Percentiles rank a stretch among this genome's conserved stretches.
These are phyloP conservation scores for Neosalanx taihuensis DNA, from an alignment of 2,797 vertebrate genomes.

Conservation along the genomic window DNA sequence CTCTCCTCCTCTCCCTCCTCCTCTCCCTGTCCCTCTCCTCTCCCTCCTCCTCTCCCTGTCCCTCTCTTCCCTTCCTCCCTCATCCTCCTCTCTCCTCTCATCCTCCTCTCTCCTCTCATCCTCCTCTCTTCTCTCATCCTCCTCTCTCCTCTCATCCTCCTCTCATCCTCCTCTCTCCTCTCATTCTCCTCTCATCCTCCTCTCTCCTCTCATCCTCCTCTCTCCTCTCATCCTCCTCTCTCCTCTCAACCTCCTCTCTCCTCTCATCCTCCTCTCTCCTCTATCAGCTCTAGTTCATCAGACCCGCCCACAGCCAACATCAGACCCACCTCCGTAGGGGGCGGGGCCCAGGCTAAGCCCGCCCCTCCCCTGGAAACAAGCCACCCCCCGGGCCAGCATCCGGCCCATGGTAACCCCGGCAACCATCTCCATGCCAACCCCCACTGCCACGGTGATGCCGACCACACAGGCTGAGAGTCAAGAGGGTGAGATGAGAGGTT, in stretches of 20 bases:
- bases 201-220: too few relatives aligned
- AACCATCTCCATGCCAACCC: slow-evolving; percentile 86
- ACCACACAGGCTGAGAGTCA: slow-evolving; percentile 94
- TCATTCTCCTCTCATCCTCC: too few relatives aligned
- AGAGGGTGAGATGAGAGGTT: slow-evolving; percentile 76
- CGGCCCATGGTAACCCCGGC: slow-evolving; percentile 86
- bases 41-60: too few relatives aligned
- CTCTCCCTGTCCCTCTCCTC: too few relatives aligned
- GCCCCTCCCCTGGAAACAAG: slow-evolving; percentile 82
- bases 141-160: background rate
- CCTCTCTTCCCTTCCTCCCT: too few relatives aligned
- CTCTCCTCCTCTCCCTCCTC: background rate
- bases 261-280: slow-evolving; percentile 37
- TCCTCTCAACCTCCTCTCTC: slow-evolving; percentile 40
- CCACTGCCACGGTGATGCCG: slow-evolving; percentile 97
- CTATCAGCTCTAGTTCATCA: slow-evolving; percentile 84
- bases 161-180: background rate
- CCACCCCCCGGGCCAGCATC: slow-evolving; percentile 94
- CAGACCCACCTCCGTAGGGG: slow-evolving; percentile 89
- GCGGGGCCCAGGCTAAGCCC: slow-evolving; percentile 83
- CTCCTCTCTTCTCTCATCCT: too few relatives aligned
- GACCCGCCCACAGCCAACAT: slow-evolving; percentile 98
- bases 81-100: too few relatives aligned
- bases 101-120: too few relatives aligned
- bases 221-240: background rate